phyloP scores from a whole-genome alignment of 2,113 vertebrate genomes.

The Phylloscopus trochiloides region DNA sequence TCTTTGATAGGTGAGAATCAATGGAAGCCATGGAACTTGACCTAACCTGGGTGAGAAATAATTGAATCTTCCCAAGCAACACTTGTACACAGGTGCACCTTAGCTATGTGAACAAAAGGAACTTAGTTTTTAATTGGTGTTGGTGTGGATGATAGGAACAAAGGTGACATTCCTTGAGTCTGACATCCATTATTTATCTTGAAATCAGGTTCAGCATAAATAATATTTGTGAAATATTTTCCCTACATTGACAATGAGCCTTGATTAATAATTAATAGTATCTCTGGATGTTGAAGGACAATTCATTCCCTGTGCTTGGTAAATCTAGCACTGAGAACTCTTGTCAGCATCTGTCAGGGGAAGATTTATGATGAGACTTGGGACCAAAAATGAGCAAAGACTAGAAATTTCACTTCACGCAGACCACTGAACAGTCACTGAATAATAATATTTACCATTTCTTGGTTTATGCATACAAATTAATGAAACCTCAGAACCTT shows the following conservation, averaged over 20 bases:
- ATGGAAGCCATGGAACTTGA: neutral
- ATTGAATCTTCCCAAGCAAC: neutral
- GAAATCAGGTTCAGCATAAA: neutral
- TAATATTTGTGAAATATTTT: neutral
- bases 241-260: neutral
- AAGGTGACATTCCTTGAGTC: neutral
- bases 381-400: neutral
- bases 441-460: neutral
- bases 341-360: neutral
- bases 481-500: neutral
- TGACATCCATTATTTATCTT: constrained; percentile 8
- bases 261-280: constrained; percentile 39
- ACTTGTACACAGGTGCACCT: neutral
- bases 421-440: neutral
- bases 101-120: neutral
- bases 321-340: neutral
- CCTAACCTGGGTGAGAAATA: neutral
- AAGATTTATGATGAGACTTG: neutral
- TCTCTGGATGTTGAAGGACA: neutral
- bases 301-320: neutral
- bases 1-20: neutral
- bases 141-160: neutral
- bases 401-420: neutral
- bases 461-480: neutral
- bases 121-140: neutral